phyloP scores from a whole-genome alignment of 2,797 vertebrate species.

The Hybognathus amarus region DNA sequence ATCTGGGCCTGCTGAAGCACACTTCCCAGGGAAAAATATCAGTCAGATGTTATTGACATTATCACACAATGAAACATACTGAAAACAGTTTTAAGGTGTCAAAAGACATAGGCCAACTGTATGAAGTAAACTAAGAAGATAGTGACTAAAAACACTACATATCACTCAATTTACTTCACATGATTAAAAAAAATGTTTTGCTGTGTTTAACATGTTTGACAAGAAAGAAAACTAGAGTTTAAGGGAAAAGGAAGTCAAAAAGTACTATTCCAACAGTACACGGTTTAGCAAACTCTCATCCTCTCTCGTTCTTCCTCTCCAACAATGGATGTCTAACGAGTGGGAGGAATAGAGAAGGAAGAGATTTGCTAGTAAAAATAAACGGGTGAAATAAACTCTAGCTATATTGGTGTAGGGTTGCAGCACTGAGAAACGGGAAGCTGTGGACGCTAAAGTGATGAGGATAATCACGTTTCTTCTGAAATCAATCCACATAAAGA shows the following conservation, averaged over 20 bases:
- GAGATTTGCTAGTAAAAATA: constrained; percentile 73
- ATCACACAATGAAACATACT: not conserved
- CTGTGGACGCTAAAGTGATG: constrained; percentile 64
- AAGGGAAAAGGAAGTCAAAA: constrained; percentile 5
- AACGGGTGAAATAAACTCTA: constrained; percentile 72
- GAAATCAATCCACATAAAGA: constrained; percentile 61
- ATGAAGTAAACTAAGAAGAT: not conserved
- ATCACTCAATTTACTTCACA: not conserved
- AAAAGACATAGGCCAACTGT: not conserved
- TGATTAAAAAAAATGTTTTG: not conserved
- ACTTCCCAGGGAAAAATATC: not conserved
- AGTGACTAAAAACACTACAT: not conserved
- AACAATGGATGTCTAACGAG: constrained; percentile 67
- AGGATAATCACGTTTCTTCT: constrained; percentile 61
- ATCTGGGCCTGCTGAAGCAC: not conserved
- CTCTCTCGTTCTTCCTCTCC: constrained; percentile 47
- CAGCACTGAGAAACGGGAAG: constrained; percentile 62
- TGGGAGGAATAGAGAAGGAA: constrained; percentile 69
- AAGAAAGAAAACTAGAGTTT: constrained; percentile 54
- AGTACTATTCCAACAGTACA: constrained; percentile 35
- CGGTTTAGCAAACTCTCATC: constrained; percentile 53
- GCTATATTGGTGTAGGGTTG: constrained; percentile 64
- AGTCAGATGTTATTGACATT: not conserved
- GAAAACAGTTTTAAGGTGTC: not conserved
- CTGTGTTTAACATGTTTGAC: constrained; percentile 16